Percentiles rank a stretch among this genome's conserved stretches.
Conservation (phyloP, 2,113 vertebrate genomes). For the Spermophilus dauricus region DNA sequence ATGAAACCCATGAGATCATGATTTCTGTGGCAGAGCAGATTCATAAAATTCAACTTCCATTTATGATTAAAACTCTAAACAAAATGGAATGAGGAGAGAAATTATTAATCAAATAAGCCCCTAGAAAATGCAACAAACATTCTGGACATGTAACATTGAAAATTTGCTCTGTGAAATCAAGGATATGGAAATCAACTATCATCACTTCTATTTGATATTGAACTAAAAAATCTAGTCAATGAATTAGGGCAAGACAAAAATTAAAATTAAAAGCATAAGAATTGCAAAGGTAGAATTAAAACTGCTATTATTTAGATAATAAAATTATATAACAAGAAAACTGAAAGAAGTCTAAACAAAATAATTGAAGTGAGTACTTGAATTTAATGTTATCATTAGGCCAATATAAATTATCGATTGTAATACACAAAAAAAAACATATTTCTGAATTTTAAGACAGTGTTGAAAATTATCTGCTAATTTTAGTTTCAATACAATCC, state of each 20-base stretch:
- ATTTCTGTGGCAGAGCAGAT: neutral
- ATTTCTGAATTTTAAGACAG: conserved; percentile 9
- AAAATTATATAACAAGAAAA: neutral
- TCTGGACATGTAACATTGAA: neutral
- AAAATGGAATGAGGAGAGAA: neutral
- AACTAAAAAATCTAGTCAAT: neutral
- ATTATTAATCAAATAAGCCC: neutral
- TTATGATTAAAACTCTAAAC: neutral
- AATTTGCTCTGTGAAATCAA: neutral
- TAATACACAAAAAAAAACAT: neutral
- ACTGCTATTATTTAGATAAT: neutral
- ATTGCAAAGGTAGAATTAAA: neutral
- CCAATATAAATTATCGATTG: neutral
- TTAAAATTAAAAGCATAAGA: neutral
- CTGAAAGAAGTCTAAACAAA: neutral
- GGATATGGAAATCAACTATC: neutral
- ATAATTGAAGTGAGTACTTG: neutral
- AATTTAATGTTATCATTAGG: neutral
- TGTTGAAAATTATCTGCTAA: neutral
- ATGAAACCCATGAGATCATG: neutral
- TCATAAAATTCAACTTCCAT: neutral
- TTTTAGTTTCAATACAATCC: neutral
- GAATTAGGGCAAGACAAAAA: neutral
- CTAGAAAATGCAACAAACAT: neutral
- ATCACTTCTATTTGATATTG: neutral